These are phyloP conservation scores for Crocidura indochinensis DNA, from an alignment of 2,797 vertebrate species.

Conservation along the genomic window DNA sequence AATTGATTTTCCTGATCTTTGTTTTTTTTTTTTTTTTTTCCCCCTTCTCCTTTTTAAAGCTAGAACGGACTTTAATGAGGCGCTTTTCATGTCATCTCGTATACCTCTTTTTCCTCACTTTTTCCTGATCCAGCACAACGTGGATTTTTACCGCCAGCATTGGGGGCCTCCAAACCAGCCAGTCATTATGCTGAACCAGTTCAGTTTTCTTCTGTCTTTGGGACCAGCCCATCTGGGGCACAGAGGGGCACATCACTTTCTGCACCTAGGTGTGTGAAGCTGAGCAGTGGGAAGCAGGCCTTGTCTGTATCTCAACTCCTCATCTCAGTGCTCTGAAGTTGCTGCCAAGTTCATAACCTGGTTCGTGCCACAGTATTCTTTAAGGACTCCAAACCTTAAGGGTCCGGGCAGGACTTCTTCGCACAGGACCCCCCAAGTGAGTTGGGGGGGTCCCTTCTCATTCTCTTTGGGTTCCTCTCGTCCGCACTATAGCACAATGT, in stretches of 20 bases:
- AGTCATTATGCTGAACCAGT: conserved; percentile 77
- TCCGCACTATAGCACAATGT: conserved; percentile 91
- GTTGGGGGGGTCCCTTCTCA: conserved; percentile 84
- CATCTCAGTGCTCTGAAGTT: conserved; percentile 66
- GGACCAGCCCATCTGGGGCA: conserved; percentile 63
- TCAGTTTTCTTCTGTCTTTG: conserved; percentile 81
- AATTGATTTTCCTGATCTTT: not conserved
- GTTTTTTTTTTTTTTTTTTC: conserved; percentile 56
- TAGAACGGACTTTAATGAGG: conserved; percentile 69
- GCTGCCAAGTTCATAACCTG: conserved; percentile 85
- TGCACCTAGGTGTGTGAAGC: not conserved
- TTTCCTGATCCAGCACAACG: conserved; percentile 51
- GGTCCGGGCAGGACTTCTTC: not conserved
- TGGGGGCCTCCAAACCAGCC: conserved; percentile 59
- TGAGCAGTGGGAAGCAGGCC: not conserved
- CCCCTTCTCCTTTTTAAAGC: not conserved
- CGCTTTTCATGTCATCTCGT: conserved; percentile 51
- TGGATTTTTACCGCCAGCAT: conserved; percentile 76
- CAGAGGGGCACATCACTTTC: not conserved
- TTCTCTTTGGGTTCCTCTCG: not conserved
- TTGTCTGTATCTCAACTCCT: not conserved
- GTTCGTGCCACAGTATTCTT: conserved; percentile 69
- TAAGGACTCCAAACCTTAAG: conserved; percentile 22
- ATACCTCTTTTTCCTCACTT: conserved; percentile 41
- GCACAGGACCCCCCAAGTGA: conserved; percentile 77